Percentiles rank a stretch among this genome's conserved stretches.
Evolutionary conservation across 2,113 vertebrate genomes (phyloP).

Genomic region (Atrichornis clamosus): DNA sequence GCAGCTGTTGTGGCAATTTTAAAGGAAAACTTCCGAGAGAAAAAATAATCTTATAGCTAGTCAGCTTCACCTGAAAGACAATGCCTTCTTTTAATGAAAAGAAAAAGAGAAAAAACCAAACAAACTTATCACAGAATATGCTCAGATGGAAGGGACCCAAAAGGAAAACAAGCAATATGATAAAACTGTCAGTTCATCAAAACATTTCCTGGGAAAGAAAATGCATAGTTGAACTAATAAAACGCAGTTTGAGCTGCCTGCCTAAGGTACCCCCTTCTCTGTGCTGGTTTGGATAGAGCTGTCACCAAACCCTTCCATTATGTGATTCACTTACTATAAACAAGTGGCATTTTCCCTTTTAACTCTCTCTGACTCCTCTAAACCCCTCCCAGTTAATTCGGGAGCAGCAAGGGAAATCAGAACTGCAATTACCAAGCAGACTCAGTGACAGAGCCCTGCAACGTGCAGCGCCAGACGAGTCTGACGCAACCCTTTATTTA

Average conservation of each 20-base stretch:
- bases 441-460: background rate
- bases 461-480: background rate
- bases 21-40: background rate
- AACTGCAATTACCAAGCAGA: slow-evolving; percentile 36
- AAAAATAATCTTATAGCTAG: background rate
- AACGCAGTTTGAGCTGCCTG: background rate
- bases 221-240: background rate
- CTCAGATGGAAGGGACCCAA: background rate
- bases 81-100: background rate
- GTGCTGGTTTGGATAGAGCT: background rate
- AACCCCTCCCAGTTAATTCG: slow-evolving; percentile 53
- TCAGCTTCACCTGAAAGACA: background rate
- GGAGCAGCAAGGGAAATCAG: slow-evolving; percentile 37
- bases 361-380: slow-evolving; percentile 39
- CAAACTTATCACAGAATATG: background rate
- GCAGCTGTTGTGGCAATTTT: background rate
- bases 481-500: slow-evolving; percentile 40
- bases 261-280: background rate
- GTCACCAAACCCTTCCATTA: background rate
- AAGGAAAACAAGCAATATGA: background rate
- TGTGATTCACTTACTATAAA: slow-evolving; percentile 23
- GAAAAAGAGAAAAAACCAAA: background rate
- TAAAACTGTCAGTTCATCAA: background rate
- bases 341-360: slow-evolving; percentile 53
- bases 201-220: background rate